Base-by-base conservation (phyloP, 2,888 invertebrate species). In the Kuschelorhynchus macadamiae region DNA sequence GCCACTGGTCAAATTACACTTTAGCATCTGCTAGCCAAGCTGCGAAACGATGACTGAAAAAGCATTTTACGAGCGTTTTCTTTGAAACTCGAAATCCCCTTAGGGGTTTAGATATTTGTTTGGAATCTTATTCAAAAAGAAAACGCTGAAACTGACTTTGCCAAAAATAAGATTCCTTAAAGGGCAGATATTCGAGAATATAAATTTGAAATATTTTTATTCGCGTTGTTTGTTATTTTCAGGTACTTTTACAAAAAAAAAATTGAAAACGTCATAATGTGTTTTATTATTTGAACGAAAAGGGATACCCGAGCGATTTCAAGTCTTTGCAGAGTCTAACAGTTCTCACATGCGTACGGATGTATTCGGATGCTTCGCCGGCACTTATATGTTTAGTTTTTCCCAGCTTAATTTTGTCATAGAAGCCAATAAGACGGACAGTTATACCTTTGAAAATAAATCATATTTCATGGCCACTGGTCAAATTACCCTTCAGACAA, bases 1-100 rank as follows among this genome's bases (percentile, higher is more conserved):
- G 76, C 74, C 71, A 74, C 33, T 75, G 77, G 75, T 75, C 76
- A 75, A 75, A 78, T 77, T 77, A 75, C 73, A 77, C 74, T 71
- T 61, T 61, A 46, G 49, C 49, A 53, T 60, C 53, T 36, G 49
- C 50, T 52, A 63, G 59, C 52, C 59, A 60, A 59, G n/a, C 64
- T 64, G 60, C 55, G 36, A 62, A 69, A 53, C 59, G 69, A 69
- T 64, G 59, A 70, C 65, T 55, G 57, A 61, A 71, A 70, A 69
- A 39, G 65, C 46, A 41, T 57, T 65, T 65, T 57, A n/a, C 46
- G 32, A 66, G n/a, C 32, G 25, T 12, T 39, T 67, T 56, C n/a
- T 67, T 67, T 67, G 67, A 61, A 60, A 61, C 49, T 61, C 36
- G 55, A 30, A 66, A 60, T 66, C 66, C 55, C 60, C 55, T 66